Conservation (phyloP, 2,888 invertebrate species). For the Dicyrtomina minuta region DNA sequence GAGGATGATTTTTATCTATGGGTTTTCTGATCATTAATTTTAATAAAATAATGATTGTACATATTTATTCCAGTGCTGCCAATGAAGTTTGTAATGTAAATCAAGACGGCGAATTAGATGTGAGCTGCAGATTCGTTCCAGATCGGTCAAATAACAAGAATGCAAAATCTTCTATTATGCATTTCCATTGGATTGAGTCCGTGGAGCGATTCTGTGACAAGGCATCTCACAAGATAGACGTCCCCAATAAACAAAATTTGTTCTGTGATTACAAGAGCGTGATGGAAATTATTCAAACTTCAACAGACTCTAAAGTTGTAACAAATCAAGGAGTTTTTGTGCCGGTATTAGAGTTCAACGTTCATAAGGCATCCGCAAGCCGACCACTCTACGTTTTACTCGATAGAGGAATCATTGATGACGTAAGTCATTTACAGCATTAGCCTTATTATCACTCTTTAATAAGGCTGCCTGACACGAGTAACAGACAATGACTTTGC, state of each 20-base stretch:
- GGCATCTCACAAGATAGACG: conserved; percentile 1
- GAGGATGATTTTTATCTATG: too few species aligned
- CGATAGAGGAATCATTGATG: conserved; percentile 5
- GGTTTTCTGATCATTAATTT: too few species aligned
- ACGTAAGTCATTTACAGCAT: neutral
- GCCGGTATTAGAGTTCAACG: neutral
- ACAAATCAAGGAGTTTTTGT: neutral
- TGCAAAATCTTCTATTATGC: conserved; percentile 21
- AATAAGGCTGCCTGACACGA: too few species aligned
- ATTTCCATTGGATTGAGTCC: conserved; percentile 19
- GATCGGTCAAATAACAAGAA: neutral
- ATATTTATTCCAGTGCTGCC: neutral
- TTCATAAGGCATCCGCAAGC: neutral
- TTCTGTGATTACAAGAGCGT: conserved; percentile 22
- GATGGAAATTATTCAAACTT: conserved; percentile 18
- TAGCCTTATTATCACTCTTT: too few species aligned
- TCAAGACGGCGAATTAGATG: neutral
- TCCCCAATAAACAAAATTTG: conserved; percentile 28
- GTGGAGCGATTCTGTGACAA: conserved; percentile 28
- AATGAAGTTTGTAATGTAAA: neutral
- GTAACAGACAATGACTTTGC: too few species aligned
- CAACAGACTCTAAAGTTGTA: conserved; percentile 3
- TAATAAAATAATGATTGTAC: too few species aligned
- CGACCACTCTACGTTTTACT: conserved; percentile 13
- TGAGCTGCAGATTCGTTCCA: conserved; percentile 12